Base-by-base conservation (phyloP, 1,140 invertebrate genomes). In the Zaprionus kolodkinae region DNA sequence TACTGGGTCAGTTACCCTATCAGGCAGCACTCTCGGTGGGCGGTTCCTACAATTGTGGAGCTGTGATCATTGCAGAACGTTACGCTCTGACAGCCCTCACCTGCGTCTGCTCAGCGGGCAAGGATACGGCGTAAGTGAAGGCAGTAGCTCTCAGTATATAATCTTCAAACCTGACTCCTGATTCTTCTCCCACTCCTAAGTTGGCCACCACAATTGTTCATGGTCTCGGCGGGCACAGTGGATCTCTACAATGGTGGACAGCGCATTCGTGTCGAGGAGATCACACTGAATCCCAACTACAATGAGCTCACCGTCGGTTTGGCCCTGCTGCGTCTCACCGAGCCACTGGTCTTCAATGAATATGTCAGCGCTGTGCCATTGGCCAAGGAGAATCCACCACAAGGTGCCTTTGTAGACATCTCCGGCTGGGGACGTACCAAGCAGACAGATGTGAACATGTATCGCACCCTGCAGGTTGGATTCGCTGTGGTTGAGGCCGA, bases 51-150 rank as follows among this genome's bases (percentile, higher is more conserved):
- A 91, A 74, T 30, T 91, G 91, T 50, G 87, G 91, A 0, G 91
- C 86, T 1, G 85, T 79, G 0, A 82, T 91, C 55, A 72, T 91
- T 25, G 72, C 64, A n/a, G 60, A 88, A 40, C 76, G 57, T 0
- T 83, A 79, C 56, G 90, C 91, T 1, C 48, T 91, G 9, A 91
- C 91, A 0, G 81, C 91, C 5, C 68, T 91, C 27, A 75, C 73
- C 17, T 91, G 91, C 10, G 91, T 91, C 36, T 91, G 91, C 72
- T 91, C 91, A 4, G 73, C 73, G 0, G 91, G 86, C 65, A 84
- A 69, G 68, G 60, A 78, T 30, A 72, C 30, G 0, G 66, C 85
- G 79, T 90, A 61, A 77, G 76, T 81, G 25, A 10, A 15, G 30
- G 3, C 15, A 25, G 45, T 10, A 17, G 0, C 35, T 7, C 12